Evolutionary conservation across 2,113 vertebrate genomes (phyloP), one percentile per base, ranked within the genome.

Genomic region (Peromyscus californicus): DNA sequence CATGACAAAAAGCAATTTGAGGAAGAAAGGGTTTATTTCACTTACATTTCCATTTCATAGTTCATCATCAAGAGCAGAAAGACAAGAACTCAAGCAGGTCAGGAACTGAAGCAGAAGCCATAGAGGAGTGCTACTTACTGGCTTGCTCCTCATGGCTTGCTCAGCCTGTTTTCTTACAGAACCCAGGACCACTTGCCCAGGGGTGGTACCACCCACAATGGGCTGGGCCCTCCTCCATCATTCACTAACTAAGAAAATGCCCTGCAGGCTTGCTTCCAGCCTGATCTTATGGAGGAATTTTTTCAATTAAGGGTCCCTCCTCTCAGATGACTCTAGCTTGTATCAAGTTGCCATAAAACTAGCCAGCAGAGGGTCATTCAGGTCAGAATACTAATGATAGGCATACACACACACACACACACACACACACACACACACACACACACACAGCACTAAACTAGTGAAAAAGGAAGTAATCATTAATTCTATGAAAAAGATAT

Each of bases 301-400:
- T 75, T 76, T 29, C 12, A 76, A 45, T 26, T 45, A 24, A 76
- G 11, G 42, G 7, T 45, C 42, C 11, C 42, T 76, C 74, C 12
- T 29, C 24, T 76, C 74, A 45, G 74, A 45, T 76, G 39, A 45
- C 24, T 45, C 74, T 45, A 75, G 74, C 22, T 42, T 22, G 4
- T 42, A 21, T 74, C 70, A 39, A 10, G 19, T 75, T 42, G 72
- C 42, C 9, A 42, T 75, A 75, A 42, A 42, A 75, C 72, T 39
- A 24, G 9, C 74, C 22, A 74, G n/a, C 70, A 45, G 24, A 61
- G 67, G n/a, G 11, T 91, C 78, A 15, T n/a, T 96, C 33, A 42
- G 39, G 39, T 88, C 94, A 63, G 22, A 80, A 83, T 96, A 42
- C 22, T 88, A 96, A 5, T 79, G 45, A 91, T 65, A 90, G 75